Evolutionary conservation across 1,140 invertebrate genomes (phyloP).

Genomic region (Drosophila pruinosa): DNA sequence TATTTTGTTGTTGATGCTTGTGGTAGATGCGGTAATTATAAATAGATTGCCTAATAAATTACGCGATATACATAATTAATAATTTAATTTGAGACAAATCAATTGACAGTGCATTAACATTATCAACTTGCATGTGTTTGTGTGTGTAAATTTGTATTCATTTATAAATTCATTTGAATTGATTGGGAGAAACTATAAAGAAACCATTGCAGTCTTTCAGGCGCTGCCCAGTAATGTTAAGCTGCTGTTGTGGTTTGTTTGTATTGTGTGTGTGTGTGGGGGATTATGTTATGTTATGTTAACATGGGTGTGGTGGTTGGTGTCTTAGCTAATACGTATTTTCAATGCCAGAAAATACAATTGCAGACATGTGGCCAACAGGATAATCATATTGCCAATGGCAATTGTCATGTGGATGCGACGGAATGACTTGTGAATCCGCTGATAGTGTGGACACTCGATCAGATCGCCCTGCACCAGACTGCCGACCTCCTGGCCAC

Average conservation of each 20-base stretch:
- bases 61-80: constrained; percentile 30
- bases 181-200: constrained; percentile 1
- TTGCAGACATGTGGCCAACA: constrained; percentile 88
- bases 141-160: constrained; percentile 9
- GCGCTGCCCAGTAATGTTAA: constrained; percentile 25
- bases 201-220: constrained; percentile 34
- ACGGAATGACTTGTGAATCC: constrained; percentile 86
- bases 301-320: constrained; percentile 15
- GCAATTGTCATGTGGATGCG: constrained; percentile 87
- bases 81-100: constrained; percentile 70
- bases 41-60: constrained; percentile 53
- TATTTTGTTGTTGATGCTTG: constrained; percentile 9
- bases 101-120: constrained; percentile 51
- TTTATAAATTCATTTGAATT: constrained; percentile 47
- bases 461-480: constrained; percentile 85
- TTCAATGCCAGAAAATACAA: constrained; percentile 88
- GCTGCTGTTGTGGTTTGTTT: neutral
- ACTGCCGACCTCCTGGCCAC: constrained; percentile 88
- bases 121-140: constrained; percentile 25
- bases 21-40: constrained; percentile 23
- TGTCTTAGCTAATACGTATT: constrained; percentile 82
- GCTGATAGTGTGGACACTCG: constrained; percentile 87
- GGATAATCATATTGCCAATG: constrained; percentile 88
- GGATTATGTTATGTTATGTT: neutral
- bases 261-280: neutral